phyloP scores from a whole-genome alignment of 2,113 vertebrate genomes.

The Clupea harengus region DNA sequence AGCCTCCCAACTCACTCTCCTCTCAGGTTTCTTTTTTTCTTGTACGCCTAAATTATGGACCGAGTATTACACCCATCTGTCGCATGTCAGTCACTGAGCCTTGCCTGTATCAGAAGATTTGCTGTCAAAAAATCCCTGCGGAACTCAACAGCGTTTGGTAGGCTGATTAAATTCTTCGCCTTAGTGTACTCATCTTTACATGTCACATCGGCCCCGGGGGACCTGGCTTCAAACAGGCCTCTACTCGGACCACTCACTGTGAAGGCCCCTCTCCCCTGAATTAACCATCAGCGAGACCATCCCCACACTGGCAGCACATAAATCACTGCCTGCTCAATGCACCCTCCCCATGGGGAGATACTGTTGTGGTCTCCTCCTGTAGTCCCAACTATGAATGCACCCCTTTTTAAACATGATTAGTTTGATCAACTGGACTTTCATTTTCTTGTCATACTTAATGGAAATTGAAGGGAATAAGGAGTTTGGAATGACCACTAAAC shows the following conservation, averaged over 20 bases:
- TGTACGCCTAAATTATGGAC: neutral
- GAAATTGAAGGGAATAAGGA: neutral
- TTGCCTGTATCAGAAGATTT: neutral
- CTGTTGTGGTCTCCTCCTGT: neutral
- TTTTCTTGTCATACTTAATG: neutral
- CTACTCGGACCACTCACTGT: constrained; percentile 22
- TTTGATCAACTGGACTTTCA: neutral
- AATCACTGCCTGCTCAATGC: constrained; percentile 16
- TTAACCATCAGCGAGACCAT: constrained; percentile 36
- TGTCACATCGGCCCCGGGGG: constrained; percentile 37
- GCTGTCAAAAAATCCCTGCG: constrained; percentile 11
- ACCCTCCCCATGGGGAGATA: neutral
- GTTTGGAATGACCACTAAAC: neutral
- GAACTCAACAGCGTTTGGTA: neutral
- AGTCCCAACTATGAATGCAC: neutral
- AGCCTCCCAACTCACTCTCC: neutral
- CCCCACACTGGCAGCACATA: constrained; percentile 19
- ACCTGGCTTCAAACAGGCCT: constrained; percentile 11
- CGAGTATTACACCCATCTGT: constrained; percentile 12
- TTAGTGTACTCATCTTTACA: constrained; percentile 41
- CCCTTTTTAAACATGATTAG: neutral
- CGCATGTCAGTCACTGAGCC: constrained; percentile 14
- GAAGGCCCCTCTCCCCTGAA: constrained; percentile 39
- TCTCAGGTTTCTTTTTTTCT: neutral
- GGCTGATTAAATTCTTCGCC: constrained; percentile 15